These are phyloP conservation scores for Bucorvus abyssinicus DNA, from an alignment of 2,797 vertebrate species.

Conservation along the genomic window DNA sequence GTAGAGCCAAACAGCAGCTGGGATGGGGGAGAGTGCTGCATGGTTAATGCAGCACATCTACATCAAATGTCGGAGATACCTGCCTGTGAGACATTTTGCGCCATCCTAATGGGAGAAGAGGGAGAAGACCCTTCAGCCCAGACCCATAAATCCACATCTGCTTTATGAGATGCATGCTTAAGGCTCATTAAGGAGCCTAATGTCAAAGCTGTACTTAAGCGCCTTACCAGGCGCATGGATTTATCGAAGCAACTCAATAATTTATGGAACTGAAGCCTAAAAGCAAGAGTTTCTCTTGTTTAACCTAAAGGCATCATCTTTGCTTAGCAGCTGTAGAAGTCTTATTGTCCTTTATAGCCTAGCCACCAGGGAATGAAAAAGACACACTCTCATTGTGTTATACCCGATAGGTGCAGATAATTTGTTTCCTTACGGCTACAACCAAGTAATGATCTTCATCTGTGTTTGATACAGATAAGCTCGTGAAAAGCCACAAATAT, in stretches of 20 bases:
- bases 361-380: neutral
- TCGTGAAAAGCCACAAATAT: neutral
- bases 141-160: neutral
- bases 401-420: neutral
- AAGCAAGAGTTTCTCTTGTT: neutral
- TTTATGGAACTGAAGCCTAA: neutral
- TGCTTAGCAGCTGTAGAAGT: neutral
- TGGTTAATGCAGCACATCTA: accelerated
- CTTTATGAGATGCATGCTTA: neutral
- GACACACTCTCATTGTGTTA: neutral
- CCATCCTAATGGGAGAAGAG: neutral
- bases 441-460: neutral
- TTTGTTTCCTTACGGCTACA: neutral
- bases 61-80: neutral
- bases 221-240: neutral
- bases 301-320: neutral
- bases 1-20: neutral
- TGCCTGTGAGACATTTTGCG: neutral
- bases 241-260: neutral
- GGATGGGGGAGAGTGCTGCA: neutral
- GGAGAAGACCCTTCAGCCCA: neutral
- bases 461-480: neutral
- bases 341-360: neutral
- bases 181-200: neutral
- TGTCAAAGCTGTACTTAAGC: neutral